phyloP scores from a whole-genome alignment of 2,888 invertebrate genomes.

The Drosophila longiperda region DNA sequence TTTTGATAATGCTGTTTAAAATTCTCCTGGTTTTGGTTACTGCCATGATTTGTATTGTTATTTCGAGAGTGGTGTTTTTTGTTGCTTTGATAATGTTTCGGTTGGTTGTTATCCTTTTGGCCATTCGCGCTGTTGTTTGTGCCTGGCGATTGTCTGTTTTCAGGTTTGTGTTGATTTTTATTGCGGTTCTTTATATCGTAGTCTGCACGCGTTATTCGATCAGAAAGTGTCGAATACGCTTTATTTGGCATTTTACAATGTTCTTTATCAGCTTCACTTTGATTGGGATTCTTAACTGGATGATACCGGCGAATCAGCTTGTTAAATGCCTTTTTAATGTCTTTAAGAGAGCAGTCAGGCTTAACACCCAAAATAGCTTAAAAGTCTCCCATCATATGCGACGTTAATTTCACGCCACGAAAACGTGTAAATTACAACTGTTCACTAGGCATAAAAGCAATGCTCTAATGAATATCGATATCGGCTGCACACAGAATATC shows the following conservation, averaged over 20 bases:
- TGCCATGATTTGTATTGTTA: no score
- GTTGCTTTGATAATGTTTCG: no score
- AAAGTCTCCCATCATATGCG: not conserved
- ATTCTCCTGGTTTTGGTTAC: no score
- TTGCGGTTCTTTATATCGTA: slow-evolving; percentile 3
- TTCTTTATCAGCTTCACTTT: not conserved
- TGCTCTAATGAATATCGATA: not conserved
- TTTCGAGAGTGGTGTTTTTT: no score
- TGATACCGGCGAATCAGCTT: slow-evolving; percentile 14
- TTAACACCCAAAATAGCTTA: slow-evolving; percentile 19
- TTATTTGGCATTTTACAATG: not conserved
- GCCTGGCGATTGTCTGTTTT: not conserved
- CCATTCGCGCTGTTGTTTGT: not conserved
- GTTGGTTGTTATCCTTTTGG: not conserved
- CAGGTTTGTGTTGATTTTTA: not conserved
- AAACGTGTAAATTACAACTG: no score
- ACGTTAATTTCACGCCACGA: no score
- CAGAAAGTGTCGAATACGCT: not conserved
- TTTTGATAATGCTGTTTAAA: no score
- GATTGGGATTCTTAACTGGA: slow-evolving; percentile 37
- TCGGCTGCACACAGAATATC: not conserved
- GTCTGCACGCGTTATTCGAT: not conserved
- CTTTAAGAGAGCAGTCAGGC: not conserved
- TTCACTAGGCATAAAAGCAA: not conserved
- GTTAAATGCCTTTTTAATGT: slow-evolving; percentile 19